Conservation (phyloP, 2,888 invertebrate genomes). For the Apoda limacodes region DNA sequence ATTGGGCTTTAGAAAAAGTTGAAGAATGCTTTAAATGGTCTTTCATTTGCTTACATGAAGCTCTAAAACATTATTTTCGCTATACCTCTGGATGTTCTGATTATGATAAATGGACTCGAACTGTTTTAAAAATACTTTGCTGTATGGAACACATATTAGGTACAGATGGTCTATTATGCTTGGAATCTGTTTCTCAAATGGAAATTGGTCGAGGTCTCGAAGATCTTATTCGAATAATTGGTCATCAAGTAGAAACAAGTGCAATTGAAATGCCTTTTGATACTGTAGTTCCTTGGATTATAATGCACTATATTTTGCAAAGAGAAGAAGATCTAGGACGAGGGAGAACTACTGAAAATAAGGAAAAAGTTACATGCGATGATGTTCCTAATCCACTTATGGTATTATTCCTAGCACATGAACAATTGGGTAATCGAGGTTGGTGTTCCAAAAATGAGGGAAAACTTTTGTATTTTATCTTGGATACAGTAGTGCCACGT, state of each 20-base stretch:
- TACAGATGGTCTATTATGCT: slow-evolving; percentile 53
- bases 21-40: slow-evolving; percentile 82
- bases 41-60: slow-evolving; percentile 80
- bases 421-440: slow-evolving; percentile 79
- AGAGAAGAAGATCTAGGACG: slow-evolving; percentile 78
- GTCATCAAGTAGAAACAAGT: slow-evolving; percentile 83
- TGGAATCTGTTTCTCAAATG: slow-evolving; percentile 67
- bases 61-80: slow-evolving; percentile 73
- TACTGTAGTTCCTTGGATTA: slow-evolving; percentile 83
- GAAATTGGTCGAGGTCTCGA: slow-evolving; percentile 77
- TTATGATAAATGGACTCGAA: slow-evolving; percentile 55
- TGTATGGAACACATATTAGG: slow-evolving; percentile 57
- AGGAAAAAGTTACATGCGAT: slow-evolving; percentile 56
- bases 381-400: slow-evolving; percentile 79
- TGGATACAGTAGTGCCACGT: slow-evolving; percentile 79
- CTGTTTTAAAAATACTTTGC: slow-evolving; percentile 55
- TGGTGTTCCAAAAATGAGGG: slow-evolving; percentile 86
- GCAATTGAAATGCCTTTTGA: slow-evolving; percentile 75
- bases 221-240: slow-evolving; percentile 80
- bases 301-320: slow-evolving; percentile 83
- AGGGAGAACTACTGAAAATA: slow-evolving; percentile 49
- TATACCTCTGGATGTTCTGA: slow-evolving; percentile 50
- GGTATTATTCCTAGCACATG: slow-evolving; percentile 85
- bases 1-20: slow-evolving; percentile 71
- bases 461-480: slow-evolving; percentile 80